Conservation (phyloP, 2,888 invertebrate species). For the Microctonus aethiopoides region DNA sequence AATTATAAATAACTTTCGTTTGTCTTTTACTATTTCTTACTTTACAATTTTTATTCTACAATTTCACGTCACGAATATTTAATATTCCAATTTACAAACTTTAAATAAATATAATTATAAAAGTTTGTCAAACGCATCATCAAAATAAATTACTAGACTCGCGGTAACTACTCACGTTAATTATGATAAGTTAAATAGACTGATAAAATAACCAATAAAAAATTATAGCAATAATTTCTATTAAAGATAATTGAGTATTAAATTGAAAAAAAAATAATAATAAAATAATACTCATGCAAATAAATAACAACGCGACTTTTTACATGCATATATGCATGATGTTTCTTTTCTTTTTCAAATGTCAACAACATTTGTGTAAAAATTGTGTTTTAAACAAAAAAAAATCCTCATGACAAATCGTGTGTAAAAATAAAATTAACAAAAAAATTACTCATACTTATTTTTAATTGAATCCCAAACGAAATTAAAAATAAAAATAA, state of each 20-base stretch:
- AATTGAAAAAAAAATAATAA: constrained; percentile 16
- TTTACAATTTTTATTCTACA: no score
- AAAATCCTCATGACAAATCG: neutral
- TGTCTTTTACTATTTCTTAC: no score
- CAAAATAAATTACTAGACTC: neutral
- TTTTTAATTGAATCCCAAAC: neutral
- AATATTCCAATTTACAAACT: neutral
- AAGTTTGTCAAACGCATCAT: neutral
- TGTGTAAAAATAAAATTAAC: neutral
- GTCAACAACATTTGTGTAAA: constrained; percentile 18
- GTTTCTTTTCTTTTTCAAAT: neutral
- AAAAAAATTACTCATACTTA: neutral
- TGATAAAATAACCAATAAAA: constrained; percentile 18
- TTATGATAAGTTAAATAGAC: constrained; percentile 8
- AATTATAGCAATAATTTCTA: neutral
- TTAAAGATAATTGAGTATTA: neutral
- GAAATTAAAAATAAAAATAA: neutral
- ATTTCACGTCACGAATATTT: neutral
- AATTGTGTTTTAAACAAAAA: constrained; percentile 24
- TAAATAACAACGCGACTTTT: neutral
- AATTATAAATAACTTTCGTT: no score
- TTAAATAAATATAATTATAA: neutral
- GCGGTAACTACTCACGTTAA: neutral
- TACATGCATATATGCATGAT: no score
- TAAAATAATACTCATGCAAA: constrained; percentile 7